Conservation (phyloP, 2,797 vertebrate genomes). For the Podarcis siculus region DNA sequence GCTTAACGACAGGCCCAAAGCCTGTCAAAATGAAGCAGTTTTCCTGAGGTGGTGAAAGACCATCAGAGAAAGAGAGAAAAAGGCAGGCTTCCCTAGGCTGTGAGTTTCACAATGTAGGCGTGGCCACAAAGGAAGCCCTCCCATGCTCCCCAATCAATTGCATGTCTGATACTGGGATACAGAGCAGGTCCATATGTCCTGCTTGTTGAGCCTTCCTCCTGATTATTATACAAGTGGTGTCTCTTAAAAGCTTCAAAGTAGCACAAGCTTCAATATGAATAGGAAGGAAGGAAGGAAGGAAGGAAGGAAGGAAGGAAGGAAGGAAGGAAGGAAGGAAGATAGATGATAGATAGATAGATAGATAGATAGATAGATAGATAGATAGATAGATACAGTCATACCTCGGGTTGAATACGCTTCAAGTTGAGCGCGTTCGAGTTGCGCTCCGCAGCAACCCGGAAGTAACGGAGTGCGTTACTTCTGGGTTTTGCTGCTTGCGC, state of each 20-base stretch:
- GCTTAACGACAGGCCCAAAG: background rate
- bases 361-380: too few species aligned
- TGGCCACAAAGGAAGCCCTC: background rate
- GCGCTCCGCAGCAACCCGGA: too few species aligned
- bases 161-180: background rate
- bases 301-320: too few species aligned
- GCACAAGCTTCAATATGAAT: background rate
- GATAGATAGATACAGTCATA: too few species aligned
- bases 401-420: too few species aligned
- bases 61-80: background rate
- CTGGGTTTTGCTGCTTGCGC: too few species aligned
- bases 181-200: background rate
- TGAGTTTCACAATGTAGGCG: background rate
- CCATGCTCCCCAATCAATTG: background rate
- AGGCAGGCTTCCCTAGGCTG: background rate
- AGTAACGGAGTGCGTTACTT: too few species aligned
- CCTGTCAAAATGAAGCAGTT: background rate
- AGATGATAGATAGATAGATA: too few species aligned
- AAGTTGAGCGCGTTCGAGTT: too few species aligned
- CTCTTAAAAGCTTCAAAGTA: background rate
- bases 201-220: background rate
- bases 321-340: too few species aligned
- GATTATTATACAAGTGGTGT: background rate
- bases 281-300: background rate
- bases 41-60: too few species aligned